Evolutionary conservation across 2,888 invertebrate species (phyloP).

Genomic region (Parasteatoda lunata): DNA sequence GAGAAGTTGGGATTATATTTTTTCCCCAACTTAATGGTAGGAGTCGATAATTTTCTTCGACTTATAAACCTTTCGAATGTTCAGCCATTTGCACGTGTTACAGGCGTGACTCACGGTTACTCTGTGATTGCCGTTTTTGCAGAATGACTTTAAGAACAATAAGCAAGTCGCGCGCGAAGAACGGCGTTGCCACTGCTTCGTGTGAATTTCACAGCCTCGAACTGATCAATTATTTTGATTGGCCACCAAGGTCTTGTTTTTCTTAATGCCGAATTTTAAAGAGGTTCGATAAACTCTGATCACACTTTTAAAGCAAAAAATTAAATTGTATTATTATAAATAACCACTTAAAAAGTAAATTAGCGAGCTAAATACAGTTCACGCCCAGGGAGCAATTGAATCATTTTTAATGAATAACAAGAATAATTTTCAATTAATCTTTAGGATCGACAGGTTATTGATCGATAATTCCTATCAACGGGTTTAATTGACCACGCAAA

Average conservation of each 20-base stretch:
- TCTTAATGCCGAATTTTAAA: slow-evolving; percentile 16
- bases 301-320: background rate
- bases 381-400: no score
- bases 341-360: no score
- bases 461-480: no score
- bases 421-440: no score
- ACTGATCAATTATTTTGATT: slow-evolving; percentile 62
- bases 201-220: slow-evolving; percentile 47
- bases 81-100: slow-evolving; percentile 53
- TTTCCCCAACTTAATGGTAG: background rate
- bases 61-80: slow-evolving; percentile 11
- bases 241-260: slow-evolving; percentile 17
- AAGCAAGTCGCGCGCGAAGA: slow-evolving; percentile 25
- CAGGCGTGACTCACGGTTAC: slow-evolving; percentile 52
- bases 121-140: slow-evolving; percentile 17
- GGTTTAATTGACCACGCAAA: no score
- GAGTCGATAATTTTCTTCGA: slow-evolving; percentile 42
- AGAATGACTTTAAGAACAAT: slow-evolving; percentile 58
- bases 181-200: slow-evolving; percentile 48
- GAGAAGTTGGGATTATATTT: slow-evolving; percentile 4
- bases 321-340: no score
- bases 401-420: no score
- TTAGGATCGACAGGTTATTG: no score
- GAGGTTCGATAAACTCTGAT: slow-evolving; percentile 46
- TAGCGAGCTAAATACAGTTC: no score